Evolutionary conservation across 2,888 invertebrate genomes (phyloP), one percentile per base, ranked within the genome.

Genomic region (Physocephala rufipes): DNA sequence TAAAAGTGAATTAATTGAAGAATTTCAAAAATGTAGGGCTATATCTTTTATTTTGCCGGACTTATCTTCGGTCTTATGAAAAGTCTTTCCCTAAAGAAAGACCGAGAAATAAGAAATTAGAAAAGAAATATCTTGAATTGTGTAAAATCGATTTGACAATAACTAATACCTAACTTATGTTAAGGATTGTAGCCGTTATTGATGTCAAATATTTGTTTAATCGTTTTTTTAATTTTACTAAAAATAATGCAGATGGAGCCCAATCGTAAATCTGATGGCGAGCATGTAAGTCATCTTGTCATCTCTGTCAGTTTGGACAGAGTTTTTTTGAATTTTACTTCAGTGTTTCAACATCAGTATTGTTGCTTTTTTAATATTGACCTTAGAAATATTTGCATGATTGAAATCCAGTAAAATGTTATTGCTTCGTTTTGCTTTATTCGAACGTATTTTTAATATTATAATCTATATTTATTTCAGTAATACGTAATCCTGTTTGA

Each of bases 191-290:
- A 36, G 9, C 36, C 9, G 36, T 36, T 36, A 36, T 36, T 36
- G 36, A 36, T 36, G 36, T 36, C 9, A 36, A 7, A 9, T 36
- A 36, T 36, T 36, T 36, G 36, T 36, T 36, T 36, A 36, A 36
- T 36, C n/a, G n/a, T n/a, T 36, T 36, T 36, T 36, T 9, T 7
- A 36, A 36, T 9, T 36, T 36, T 36, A 9, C 71, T 65, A 64
- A 71, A 71, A 74, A 71, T 47, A 71, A 75, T 74, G 72, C 87
- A 93, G 93, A 92, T 93, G 93, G 93, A 93, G 89, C 92, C 93
- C 81, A 92, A 92, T 89, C 91, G 93, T 88, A 92, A 90, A 88
- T 89, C 90, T 82, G 92, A 93, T 88, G 90, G 91, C 87, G 92
- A 93, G 87, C 90, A 92, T 89, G 93, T 93, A 90, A 93, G 93